These are phyloP conservation scores for Wasmannia auropunctata DNA, from an alignment of 1,140 invertebrate genomes.

Conservation along the genomic window DNA sequence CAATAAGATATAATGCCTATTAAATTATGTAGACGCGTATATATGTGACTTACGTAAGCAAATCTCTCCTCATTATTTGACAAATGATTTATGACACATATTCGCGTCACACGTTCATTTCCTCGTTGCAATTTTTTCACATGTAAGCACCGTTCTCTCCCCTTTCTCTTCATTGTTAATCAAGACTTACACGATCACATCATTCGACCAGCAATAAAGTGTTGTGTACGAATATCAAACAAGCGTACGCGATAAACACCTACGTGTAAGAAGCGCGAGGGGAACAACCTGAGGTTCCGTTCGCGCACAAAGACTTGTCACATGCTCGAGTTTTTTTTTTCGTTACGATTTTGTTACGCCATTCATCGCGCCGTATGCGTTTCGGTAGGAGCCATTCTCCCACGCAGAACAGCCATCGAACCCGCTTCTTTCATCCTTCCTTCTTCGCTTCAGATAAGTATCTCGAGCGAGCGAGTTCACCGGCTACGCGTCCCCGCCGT, in stretches of 20 bases:
- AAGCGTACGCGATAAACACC: conserved; percentile 8
- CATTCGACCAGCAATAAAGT: not conserved
- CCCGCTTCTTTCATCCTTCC: conserved; percentile 72
- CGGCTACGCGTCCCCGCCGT: not conserved
- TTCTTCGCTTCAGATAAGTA: conserved; percentile 69
- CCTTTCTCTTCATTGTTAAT: not conserved
- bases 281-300: conserved; percentile 6
- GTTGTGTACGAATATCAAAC: not conserved
- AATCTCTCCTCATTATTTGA: not conserved
- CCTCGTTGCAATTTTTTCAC: conserved; percentile 4
- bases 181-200: not conserved
- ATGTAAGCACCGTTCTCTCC: not conserved
- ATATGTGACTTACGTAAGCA: conserved; percentile 1
- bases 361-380: conserved; percentile 64
- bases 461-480: conserved; percentile 43
- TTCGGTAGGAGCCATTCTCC: conserved; percentile 75
- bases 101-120: not conserved
- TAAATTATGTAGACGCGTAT: not conserved
- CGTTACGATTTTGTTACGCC: conserved; percentile 66
- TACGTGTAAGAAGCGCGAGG: not conserved
- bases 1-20: not conserved
- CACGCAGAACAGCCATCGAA: conserved; percentile 79
- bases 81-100: not conserved
- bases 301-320: conserved; percentile 70
- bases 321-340: conserved; percentile 72